Percentiles rank a stretch among this genome's conserved stretches.
These are phyloP conservation scores for Lemur catta DNA, from an alignment of 2,797 vertebrate species.

Conservation along the genomic window DNA sequence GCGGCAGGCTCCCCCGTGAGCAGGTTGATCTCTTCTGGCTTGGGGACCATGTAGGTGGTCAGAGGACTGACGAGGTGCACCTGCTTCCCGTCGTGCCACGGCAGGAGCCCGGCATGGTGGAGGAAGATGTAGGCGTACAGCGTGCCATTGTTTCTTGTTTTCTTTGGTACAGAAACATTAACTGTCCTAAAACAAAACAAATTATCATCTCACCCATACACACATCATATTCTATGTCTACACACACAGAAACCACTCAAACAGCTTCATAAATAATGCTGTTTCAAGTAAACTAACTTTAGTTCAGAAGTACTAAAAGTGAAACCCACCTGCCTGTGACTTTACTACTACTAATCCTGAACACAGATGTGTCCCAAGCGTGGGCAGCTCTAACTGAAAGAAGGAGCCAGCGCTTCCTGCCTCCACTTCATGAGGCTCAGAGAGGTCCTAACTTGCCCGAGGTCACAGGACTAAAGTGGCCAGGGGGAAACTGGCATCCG, in stretches of 20 bases:
- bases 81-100: conserved; percentile 93
- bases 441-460: neutral
- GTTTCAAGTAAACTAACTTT: neutral
- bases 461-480: neutral
- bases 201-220: neutral
- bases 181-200: conserved; percentile 87
- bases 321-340: neutral
- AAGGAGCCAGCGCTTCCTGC: neutral
- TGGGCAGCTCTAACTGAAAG: fast-evolving
- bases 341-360: neutral
- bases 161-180: conserved; percentile 92
- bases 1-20: conserved; percentile 90
- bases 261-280: fast-evolving
- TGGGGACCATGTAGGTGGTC: conserved; percentile 91
- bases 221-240: fast-evolving
- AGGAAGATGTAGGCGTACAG: conserved; percentile 93
- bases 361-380: fast-evolving
- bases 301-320: neutral
- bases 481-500: too few species aligned
- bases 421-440: neutral
- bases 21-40: conserved; percentile 89
- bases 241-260: neutral
- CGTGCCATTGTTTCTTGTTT: conserved; percentile 92
- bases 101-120: conserved; percentile 91
- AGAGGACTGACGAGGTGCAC: conserved; percentile 93